Base-by-base conservation (phyloP, 2,888 invertebrate species). In the Schizaphis graminum region DNA sequence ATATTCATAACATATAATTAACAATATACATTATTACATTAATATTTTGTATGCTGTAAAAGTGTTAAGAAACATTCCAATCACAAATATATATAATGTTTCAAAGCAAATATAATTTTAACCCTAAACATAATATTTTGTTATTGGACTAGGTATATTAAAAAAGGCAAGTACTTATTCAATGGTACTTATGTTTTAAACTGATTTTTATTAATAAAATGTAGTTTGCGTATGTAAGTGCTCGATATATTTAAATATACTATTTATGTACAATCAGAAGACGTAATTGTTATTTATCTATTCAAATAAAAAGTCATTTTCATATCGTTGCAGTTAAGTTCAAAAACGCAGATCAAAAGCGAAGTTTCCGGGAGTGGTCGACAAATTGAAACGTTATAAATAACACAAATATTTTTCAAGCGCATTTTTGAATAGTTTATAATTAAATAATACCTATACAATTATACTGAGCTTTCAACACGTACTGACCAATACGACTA, bases 361-460 rank as follows among this genome's bases (percentile, higher is more conserved):
- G n/a, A 67, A n/a, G n/a, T n/a, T 67, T 67, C n/a, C n/a, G n/a
- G 67, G 67, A 67, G 67, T 67, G 67, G n/a, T n/a, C 11, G 28
- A 28, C 61, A 61, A 61, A 61, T 61, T 28, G 61, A 67, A 67
- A 67, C n/a, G 67, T 67, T 67, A 67, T 67, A 16, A 67, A 67
- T 35, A 16, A 67, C 16, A n/a, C 16, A 67, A n/a, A 67, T 67
- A 67, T 67, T 67, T 67, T n/a, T 67, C n/a, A n/a, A 5, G n/a
- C 7, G 5, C 13, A 67, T n/a, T 67, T 67, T 67, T 67, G 67
- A 67, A 67, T n/a, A n/a, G n/a, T 67, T 67, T 67, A 67, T n/a
- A 67, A 67, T 16, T n/a, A 67, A 67, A 67, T n/a, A 67, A 67
- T 67, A 67, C n/a, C 67, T n/a, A 67, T 67, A n/a, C n/a, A 67